Percentiles rank a stretch among this genome's conserved stretches.
These are phyloP conservation scores for Pseudorasbora parva DNA, from an alignment of 2,113 vertebrate species.

Conservation along the genomic window DNA sequence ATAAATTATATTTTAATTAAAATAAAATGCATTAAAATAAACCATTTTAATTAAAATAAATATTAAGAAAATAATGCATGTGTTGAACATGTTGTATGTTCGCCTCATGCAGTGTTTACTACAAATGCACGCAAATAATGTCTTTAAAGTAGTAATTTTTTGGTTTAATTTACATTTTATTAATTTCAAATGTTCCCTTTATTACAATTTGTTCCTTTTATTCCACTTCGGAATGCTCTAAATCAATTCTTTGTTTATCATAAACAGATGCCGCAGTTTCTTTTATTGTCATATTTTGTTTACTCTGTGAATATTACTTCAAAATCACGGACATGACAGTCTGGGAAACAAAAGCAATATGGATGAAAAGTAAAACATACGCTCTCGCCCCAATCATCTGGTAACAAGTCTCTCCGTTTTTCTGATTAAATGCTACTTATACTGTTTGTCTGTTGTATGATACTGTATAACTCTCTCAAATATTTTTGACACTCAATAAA, in stretches of 20 bases:
- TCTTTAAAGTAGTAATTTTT: neutral
- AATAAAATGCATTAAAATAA: neutral
- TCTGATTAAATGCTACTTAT: neutral
- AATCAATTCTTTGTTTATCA: constrained; percentile 28
- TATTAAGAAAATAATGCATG: neutral
- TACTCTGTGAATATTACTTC: neutral
- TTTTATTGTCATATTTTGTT: constrained; percentile 21
- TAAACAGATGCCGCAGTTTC: neutral
- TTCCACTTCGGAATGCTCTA: neutral
- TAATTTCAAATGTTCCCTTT: constrained; percentile 11
- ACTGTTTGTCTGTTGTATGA: constrained; percentile 1
- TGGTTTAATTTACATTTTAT: neutral
- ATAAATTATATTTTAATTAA: neutral
- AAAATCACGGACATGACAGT: constrained; percentile 17
- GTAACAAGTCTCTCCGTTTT: constrained; percentile 7
- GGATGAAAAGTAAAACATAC: constrained; percentile 16
- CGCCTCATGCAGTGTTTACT: neutral
- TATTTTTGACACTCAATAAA: constrained; percentile 1
- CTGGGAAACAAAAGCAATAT: constrained; percentile 4
- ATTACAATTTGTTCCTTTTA: constrained; percentile 1
- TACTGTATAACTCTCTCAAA: neutral
- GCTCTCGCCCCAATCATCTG: neutral
- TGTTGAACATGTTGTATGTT: neutral
- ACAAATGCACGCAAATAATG: neutral
- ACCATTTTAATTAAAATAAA: neutral